phyloP scores from a whole-genome alignment of 2,888 invertebrate species.

The Hypsopygia costalis region DNA sequence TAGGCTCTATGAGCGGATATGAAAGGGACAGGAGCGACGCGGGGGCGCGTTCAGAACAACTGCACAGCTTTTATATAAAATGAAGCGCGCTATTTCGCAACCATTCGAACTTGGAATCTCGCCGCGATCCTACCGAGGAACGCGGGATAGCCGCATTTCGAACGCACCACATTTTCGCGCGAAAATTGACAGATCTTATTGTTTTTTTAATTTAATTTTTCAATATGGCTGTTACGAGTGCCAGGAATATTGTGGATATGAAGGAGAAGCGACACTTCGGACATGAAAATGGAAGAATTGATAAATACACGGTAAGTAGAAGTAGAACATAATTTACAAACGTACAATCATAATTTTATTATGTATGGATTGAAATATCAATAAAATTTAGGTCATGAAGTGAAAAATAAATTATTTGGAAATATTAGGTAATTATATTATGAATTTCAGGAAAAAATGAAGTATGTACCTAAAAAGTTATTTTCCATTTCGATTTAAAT shows the following conservation, averaged over 20 bases:
- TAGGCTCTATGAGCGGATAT: constrained; percentile 32
- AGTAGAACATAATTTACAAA: too few relatives aligned
- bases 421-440: too few relatives aligned
- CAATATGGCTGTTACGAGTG: constrained; percentile 71
- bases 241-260: constrained; percentile 60
- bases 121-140: constrained; percentile 58
- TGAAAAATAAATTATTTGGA: too few relatives aligned
- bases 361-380: too few relatives aligned
- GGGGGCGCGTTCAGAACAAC: constrained; percentile 49
- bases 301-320: constrained; percentile 68
- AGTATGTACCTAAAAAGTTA: too few relatives aligned
- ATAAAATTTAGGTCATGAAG: too few relatives aligned
- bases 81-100: constrained; percentile 67
- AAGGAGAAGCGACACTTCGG: constrained; percentile 67
- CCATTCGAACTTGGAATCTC: constrained; percentile 73
- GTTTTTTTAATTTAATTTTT: too few relatives aligned
- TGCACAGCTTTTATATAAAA: constrained; percentile 65
- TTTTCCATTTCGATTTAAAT: too few relatives aligned
- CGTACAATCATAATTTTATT: too few relatives aligned
- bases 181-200: constrained; percentile 58
- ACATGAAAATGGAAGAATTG: constrained; percentile 62
- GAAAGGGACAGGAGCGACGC: constrained; percentile 62
- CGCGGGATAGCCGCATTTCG: constrained; percentile 55
- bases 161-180: constrained; percentile 41
- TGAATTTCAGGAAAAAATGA: too few relatives aligned